Conservation (phyloP, 2,888 invertebrate genomes). For the Leptopterna dolabrata region DNA sequence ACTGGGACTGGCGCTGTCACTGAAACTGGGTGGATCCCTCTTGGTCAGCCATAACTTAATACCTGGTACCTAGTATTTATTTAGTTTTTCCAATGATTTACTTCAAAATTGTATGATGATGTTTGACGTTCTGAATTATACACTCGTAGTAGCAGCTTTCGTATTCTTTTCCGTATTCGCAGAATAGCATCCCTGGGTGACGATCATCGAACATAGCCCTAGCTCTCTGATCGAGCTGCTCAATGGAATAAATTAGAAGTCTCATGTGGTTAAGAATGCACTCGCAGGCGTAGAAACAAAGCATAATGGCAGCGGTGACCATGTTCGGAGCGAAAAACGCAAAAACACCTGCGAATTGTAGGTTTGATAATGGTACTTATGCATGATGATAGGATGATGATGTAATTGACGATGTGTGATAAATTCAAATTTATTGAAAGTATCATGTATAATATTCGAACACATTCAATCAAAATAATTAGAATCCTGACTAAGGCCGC, state of each 20-base stretch:
- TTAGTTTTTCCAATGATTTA: no score
- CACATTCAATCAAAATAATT: no score
- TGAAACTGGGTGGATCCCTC: no score
- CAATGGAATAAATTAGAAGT: neutral
- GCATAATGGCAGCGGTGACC: neutral
- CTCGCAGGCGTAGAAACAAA: neutral
- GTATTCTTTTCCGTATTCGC: neutral
- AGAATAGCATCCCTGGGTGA: neutral
- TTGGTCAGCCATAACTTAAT: no score
- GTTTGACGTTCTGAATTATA: neutral
- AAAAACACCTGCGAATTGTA: neutral
- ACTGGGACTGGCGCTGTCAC: no score
- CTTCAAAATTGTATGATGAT: neutral
- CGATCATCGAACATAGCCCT: neutral
- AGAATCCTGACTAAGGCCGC: no score
- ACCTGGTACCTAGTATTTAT: no score
- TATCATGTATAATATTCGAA: no score
- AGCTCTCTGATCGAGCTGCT: neutral
- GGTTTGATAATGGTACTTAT: no score
- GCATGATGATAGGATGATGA: no score
- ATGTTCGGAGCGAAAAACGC: neutral
- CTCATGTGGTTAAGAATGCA: neutral
- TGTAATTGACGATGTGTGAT: no score
- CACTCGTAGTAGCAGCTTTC: conserved; percentile 14
- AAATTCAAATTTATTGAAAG: no score